Conservation (phyloP, 2,113 vertebrate species). For the Athene noctua region DNA sequence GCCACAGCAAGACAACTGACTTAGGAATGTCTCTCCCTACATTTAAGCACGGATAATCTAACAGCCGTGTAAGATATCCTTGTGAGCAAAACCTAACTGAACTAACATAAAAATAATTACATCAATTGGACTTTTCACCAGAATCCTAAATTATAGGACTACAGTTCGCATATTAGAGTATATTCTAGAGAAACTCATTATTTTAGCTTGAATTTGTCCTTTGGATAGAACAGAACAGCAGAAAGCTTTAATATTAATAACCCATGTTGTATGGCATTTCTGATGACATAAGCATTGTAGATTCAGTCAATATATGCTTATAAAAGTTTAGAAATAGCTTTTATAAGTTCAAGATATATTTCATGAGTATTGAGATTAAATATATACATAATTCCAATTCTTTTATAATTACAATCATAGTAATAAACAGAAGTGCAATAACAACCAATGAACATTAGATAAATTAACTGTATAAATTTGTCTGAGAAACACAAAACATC, state of each 20-base stretch:
- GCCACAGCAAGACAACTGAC: not conserved
- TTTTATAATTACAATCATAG: not conserved
- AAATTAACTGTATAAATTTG: not conserved
- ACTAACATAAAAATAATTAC: not conserved
- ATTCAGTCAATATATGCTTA: not conserved
- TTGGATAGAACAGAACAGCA: not conserved
- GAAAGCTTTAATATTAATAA: not conserved
- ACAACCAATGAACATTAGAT: not conserved
- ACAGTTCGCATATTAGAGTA: not conserved
- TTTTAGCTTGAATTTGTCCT: not conserved
- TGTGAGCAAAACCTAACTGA: not conserved
- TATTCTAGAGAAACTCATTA: not conserved
- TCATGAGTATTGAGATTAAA: not conserved
- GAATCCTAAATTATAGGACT: not conserved
- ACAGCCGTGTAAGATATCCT: not conserved
- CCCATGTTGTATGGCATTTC: not conserved
- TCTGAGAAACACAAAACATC: not conserved
- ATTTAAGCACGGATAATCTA: not conserved
- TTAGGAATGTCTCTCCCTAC: not conserved
- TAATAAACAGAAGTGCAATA: not conserved
- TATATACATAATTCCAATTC: not conserved
- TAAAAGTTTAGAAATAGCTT: not conserved
- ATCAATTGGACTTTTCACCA: not conserved
- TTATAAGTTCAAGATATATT: not conserved
- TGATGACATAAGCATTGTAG: not conserved